Evolutionary conservation across 2,797 vertebrate species (phyloP).

Genomic region (Numenius phaeopus): DNA sequence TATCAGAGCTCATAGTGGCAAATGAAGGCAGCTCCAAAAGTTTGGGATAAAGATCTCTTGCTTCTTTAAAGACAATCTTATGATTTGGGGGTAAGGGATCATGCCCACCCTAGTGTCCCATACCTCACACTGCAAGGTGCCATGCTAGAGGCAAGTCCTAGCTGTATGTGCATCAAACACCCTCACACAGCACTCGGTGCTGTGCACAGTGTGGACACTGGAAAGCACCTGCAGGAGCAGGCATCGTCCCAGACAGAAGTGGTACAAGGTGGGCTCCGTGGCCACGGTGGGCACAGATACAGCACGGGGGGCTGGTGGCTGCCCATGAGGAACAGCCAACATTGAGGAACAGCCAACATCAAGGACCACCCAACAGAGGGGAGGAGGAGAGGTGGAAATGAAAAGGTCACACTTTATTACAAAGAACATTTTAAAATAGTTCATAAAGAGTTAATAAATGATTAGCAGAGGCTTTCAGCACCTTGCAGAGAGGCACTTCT

Average conservation of each 20-base stretch:
- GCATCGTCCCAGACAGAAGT: not conserved
- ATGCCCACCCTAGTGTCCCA: not conserved
- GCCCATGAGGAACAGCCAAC: not conserved
- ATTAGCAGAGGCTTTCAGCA: not conserved
- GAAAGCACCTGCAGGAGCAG: not conserved
- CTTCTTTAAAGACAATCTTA: not conserved
- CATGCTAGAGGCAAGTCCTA: not conserved
- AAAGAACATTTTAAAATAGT: not conserved
- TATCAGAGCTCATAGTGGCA: not conserved
- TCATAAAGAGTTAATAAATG: not conserved
- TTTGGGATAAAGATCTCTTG: not conserved
- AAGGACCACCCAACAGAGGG: not conserved
- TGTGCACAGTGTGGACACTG: fast-evolving
- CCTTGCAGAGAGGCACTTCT: not conserved
- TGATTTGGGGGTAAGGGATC: not conserved
- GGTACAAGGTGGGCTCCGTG: not conserved
- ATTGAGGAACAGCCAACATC: not conserved
- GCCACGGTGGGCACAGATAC: not conserved
- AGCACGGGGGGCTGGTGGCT: not conserved
- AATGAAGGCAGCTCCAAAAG: not conserved
- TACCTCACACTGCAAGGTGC: not conserved
- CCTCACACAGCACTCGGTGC: not conserved
- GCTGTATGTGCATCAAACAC: not conserved
- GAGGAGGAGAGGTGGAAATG: not conserved
- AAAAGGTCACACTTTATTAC: not conserved